Percentiles rank a stretch among this genome's conserved stretches.
These are phyloP conservation scores for Athetis lepigone DNA, from an alignment of 2,888 invertebrate genomes.

Conservation along the genomic window DNA sequence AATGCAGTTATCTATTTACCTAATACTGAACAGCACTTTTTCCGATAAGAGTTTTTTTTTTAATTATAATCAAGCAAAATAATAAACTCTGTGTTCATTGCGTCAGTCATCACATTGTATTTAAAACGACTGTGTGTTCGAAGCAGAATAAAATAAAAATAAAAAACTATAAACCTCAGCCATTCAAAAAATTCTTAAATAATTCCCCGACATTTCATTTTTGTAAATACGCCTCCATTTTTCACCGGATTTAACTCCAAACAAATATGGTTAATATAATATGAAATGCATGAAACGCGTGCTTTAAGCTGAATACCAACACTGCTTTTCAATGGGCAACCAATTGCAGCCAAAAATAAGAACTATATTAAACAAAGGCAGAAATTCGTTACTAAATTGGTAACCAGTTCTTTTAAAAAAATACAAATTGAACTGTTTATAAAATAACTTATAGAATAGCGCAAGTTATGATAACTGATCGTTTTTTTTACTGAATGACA, in stretches of 20 bases:
- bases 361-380: conserved; percentile 25
- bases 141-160: not conserved
- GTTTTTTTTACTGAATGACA: too few relatives aligned
- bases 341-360: conserved; percentile 37
- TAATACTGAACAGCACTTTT: not conserved
- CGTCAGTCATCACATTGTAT: not conserved
- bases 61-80: not conserved
- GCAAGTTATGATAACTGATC: too few relatives aligned
- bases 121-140: not conserved
- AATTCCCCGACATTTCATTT: not conserved
- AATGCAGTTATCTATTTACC: not conserved
- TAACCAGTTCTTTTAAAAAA: conserved; percentile 46
- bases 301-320: conserved; percentile 25
- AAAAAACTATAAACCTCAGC: not conserved
- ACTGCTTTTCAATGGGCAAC: conserved; percentile 29
- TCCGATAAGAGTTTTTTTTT: too few relatives aligned
- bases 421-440: too few relatives aligned
- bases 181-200: not conserved
- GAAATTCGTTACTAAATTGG: conserved; percentile 49
- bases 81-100: not conserved
- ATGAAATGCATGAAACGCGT: conserved; percentile 25
- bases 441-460: too few relatives aligned
- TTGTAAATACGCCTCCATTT: conserved; percentile 19
- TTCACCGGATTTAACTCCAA: conserved; percentile 4
- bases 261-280: conserved; percentile 17